A percentile compares a stretch with the other conserved stretches of the same genome.
Conservation (phyloP, 2,113 vertebrate genomes). For the Nettapus auritus region DNA sequence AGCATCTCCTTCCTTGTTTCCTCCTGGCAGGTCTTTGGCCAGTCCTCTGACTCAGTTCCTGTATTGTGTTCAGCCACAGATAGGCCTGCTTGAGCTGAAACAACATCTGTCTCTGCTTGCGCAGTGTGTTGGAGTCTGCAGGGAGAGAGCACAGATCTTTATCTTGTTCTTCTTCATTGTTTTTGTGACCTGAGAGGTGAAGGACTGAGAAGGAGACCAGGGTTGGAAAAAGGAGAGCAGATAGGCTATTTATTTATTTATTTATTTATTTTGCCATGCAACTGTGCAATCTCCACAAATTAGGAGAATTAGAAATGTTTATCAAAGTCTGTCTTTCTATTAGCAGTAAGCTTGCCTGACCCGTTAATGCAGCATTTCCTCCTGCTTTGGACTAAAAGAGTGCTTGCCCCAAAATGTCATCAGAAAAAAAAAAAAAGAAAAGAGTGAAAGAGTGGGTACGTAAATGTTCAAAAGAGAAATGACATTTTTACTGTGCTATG, state of each 20-base stretch:
- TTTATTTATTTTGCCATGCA: not conserved
- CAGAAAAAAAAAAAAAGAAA: not conserved
- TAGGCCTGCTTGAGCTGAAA: not conserved
- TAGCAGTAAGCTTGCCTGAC: not conserved
- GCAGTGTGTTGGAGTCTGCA: rapidly evolving
- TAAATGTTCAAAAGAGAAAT: not conserved
- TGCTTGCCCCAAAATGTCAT: not conserved
- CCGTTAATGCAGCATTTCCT: not conserved
- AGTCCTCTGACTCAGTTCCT: not conserved
- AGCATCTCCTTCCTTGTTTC: not conserved
- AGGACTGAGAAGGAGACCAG: not conserved
- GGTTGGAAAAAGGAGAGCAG: not conserved
- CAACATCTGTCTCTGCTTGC: not conserved
- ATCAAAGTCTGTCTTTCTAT: not conserved
- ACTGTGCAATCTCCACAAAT: not conserved
- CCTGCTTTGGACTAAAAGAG: not conserved
- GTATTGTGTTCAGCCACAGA: not conserved
- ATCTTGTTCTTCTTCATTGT: not conserved
- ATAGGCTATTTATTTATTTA: not conserved
- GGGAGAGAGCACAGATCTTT: rapidly evolving
- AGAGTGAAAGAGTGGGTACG: not conserved
- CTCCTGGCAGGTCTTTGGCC: not conserved
- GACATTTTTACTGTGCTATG: not conserved
- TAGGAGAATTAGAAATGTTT: not conserved
- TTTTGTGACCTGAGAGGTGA: not conserved